phyloP scores from a whole-genome alignment of 2,113 vertebrate species.

The Calyptommatus sinebrachiatus region DNA sequence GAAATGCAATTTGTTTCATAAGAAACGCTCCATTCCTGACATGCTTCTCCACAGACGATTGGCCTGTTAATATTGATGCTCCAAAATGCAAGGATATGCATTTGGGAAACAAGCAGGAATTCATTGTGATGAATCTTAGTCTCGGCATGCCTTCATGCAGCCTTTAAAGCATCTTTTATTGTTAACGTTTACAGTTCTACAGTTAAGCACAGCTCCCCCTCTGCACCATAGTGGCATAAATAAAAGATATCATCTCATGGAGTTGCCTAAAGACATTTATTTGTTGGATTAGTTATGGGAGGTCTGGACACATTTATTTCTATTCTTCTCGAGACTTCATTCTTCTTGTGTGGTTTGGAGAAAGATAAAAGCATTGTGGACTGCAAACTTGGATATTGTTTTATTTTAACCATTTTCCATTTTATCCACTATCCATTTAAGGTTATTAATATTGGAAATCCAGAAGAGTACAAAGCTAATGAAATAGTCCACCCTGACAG shows the following conservation, averaged over 20 bases:
- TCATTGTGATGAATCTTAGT: neutral
- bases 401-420: neutral
- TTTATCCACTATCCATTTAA: neutral
- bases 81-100: neutral
- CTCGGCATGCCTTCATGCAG: neutral
- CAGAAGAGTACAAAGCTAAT: neutral
- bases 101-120: constrained; percentile 4
- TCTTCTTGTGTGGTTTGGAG: neutral
- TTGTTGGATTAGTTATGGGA: constrained; percentile 24
- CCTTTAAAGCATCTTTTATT: constrained; percentile 14
- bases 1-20: neutral
- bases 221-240: constrained; percentile 1
- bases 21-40: neutral
- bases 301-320: constrained; percentile 15
- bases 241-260: neutral
- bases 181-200: constrained; percentile 10
- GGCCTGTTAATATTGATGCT: constrained; percentile 3
- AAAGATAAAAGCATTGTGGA: neutral
- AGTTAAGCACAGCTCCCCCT: neutral
- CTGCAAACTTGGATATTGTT: neutral
- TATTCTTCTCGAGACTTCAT: neutral
- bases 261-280: neutral
- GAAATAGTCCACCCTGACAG: neutral
- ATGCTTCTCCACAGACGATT: neutral
- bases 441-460: constrained; percentile 4